phyloP scores from a whole-genome alignment of 23 tunicate species.

The Trididemnum clinides region DNA sequence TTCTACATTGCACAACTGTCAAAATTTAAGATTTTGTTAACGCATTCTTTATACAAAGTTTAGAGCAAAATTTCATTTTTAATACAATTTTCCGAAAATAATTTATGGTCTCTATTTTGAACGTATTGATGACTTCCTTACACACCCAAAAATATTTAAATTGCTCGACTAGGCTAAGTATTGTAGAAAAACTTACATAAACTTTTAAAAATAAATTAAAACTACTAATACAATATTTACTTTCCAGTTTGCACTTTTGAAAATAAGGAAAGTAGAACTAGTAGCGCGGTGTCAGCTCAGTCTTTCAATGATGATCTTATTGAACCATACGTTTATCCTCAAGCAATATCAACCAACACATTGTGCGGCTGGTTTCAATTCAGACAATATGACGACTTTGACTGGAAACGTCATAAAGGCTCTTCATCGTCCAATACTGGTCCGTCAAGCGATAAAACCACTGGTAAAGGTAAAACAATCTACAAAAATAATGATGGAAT shows the following conservation, averaged over 20 bases:
- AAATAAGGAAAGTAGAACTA: neutral
- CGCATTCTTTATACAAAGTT: no score
- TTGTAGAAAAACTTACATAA: no score
- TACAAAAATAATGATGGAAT: neutral
- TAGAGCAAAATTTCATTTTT: no score
- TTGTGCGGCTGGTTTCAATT: constrained; percentile 79
- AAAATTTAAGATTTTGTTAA: no score
- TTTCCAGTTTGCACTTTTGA: constrained; percentile 89
- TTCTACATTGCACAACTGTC: no score
- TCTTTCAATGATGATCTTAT: neutral
- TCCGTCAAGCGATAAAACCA: constrained; percentile 74
- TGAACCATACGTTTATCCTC: constrained; percentile 6
- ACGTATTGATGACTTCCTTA: no score
- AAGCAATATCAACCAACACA: neutral
- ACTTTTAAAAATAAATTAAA: neutral
- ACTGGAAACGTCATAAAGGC: constrained; percentile 71
- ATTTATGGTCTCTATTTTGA: no score
- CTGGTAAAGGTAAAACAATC: constrained; percentile 50
- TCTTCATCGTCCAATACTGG: constrained; percentile 58
- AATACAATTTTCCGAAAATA: no score
- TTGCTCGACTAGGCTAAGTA: no score
- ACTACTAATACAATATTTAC: neutral
- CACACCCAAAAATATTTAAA: no score
- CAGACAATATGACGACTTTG: constrained; percentile 47
- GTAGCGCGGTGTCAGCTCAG: neutral